phyloP scores from a whole-genome alignment of 2,797 vertebrate genomes.

The Vireo griseus region DNA sequence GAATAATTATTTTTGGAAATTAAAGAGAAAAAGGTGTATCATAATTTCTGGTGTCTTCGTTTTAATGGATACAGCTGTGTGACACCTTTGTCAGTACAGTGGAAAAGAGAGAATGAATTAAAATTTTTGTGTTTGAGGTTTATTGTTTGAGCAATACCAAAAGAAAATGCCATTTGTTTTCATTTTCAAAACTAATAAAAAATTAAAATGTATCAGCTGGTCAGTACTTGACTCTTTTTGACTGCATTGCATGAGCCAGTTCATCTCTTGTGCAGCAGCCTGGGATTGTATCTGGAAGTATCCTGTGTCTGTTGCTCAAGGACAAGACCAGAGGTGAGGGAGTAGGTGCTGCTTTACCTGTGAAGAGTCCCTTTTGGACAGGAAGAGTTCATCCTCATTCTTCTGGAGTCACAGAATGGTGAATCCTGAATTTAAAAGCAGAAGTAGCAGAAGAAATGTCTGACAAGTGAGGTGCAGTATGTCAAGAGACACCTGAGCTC shows the following conservation, averaged over 20 bases:
- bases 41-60: neutral
- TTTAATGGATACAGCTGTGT: neutral
- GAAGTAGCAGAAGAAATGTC: neutral
- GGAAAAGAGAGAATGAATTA: neutral
- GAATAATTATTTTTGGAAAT: neutral
- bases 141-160: neutral
- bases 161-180: neutral
- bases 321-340: neutral
- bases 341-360: neutral
- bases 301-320: neutral
- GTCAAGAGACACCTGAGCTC: neutral
- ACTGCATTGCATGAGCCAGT: neutral
- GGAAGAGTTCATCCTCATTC: neutral
- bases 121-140: neutral
- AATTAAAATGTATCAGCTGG: neutral
- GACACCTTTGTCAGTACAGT: neutral
- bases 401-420: neutral
- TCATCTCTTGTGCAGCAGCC: neutral
- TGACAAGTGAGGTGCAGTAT: neutral
- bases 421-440: neutral
- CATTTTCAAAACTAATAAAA: neutral
- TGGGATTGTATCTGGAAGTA: neutral
- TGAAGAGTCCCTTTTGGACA: neutral
- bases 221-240: neutral
- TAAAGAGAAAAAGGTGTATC: neutral